Conservation (phyloP, 2,113 vertebrate genomes). For the Cygnus atratus region DNA sequence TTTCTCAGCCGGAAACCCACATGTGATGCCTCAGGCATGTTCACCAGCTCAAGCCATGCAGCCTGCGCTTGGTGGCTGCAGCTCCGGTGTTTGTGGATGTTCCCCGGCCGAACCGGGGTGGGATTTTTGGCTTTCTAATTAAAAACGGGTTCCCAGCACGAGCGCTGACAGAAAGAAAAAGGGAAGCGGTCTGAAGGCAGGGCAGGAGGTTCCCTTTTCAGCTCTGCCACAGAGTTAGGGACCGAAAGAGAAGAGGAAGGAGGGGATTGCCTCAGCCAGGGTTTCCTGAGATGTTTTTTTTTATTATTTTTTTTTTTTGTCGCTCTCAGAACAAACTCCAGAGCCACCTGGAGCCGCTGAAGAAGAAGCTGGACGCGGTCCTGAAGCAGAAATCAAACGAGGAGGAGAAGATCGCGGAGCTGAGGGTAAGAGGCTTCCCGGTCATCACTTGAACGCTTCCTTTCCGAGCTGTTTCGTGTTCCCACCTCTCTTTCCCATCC, state of each 20-base stretch:
- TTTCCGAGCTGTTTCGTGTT: rapidly evolving
- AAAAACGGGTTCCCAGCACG: background rate
- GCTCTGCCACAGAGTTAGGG: background rate
- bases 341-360: constrained; percentile 73
- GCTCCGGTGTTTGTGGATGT: background rate
- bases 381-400: constrained; percentile 76
- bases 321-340: constrained; percentile 71
- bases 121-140: background rate
- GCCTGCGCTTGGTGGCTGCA: background rate
- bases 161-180: rapidly evolving
- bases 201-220: background rate
- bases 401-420: constrained; percentile 70
- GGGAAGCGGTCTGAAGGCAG: background rate
- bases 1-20: too few relatives aligned
- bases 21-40: rapidly evolving
- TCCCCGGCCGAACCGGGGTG: rapidly evolving
- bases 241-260: background rate
- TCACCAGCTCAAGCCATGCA: background rate
- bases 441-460: rapidly evolving
- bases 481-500: background rate
- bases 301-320: background rate
- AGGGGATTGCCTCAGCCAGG: too few relatives aligned
- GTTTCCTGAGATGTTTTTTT: background rate
- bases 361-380: constrained; percentile 72
- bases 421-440: constrained; percentile 51